Conservation (phyloP, 2,888 invertebrate species). For the Arge pagana region DNA sequence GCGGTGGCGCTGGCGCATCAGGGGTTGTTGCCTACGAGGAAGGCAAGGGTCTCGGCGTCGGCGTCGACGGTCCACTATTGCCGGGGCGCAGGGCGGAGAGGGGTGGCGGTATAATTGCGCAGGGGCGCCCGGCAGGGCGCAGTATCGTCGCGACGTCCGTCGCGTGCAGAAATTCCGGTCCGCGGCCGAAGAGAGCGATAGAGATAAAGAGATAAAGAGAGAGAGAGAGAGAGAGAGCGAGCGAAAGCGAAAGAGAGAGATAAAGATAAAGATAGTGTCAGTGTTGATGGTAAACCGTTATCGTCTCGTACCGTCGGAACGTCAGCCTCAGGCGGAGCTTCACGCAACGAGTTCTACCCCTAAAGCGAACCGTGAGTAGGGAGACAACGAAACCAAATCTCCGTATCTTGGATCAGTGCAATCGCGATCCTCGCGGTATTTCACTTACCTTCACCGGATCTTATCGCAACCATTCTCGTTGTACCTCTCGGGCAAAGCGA, state of each 20-base stretch:
- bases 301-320: not conserved
- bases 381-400: too few species aligned
- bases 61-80: conserved; percentile 3
- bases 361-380: conserved; percentile 19
- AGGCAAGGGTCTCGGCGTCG: conserved; percentile 11
- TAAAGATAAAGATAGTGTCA: conserved; percentile 6
- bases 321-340: not conserved
- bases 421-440: too few species aligned
- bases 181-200: too few species aligned
- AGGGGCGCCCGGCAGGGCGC: conserved; percentile 57
- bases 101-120: conserved; percentile 58
- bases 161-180: conserved; percentile 45
- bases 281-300: conserved; percentile 3
- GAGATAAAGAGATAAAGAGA: too few species aligned
- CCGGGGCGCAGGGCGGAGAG: conserved; percentile 40
- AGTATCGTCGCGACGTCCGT: conserved; percentile 57
- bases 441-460: too few species aligned
- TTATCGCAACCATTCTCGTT: too few species aligned
- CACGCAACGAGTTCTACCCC: conserved; percentile 9
- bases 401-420: too few species aligned
- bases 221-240: too few species aligned
- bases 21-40: conserved; percentile 17
- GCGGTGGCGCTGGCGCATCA: conserved; percentile 11
- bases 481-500: too few species aligned
- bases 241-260: too few species aligned